phyloP scores from a whole-genome alignment of 2,113 vertebrate species.

The Tinamus guttatus region DNA sequence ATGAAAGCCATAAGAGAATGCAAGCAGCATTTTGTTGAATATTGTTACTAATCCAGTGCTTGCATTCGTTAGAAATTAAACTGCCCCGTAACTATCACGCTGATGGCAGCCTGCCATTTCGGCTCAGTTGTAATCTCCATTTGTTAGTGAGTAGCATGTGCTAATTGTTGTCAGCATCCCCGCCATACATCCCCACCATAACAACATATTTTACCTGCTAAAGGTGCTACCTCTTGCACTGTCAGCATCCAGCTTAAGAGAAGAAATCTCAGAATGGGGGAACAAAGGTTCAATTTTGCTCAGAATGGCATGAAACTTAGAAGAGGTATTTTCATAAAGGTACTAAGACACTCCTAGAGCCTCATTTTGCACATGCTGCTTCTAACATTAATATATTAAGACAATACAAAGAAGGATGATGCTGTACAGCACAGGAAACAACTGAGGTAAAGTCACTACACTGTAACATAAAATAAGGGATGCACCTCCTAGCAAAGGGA shows the following conservation, averaged over 20 bases:
- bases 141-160: slow-evolving; percentile 97
- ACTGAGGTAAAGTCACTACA: slow-evolving; percentile 4
- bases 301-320: background rate
- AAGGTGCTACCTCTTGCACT: slow-evolving; percentile 70
- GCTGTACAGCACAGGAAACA: background rate
- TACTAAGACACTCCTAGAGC: background rate
- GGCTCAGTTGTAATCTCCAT: slow-evolving; percentile 87
- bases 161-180: slow-evolving; percentile 93
- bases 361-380: background rate
- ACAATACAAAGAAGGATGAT: slow-evolving; percentile 44
- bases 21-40: slow-evolving; percentile 84
- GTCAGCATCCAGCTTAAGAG: slow-evolving; percentile 29
- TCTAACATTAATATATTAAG: slow-evolving; percentile 35
- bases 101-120: slow-evolving; percentile 90
- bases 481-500: background rate
- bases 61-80: slow-evolving; percentile 86
- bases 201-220: slow-evolving; percentile 78
- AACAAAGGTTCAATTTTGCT: slow-evolving; percentile 24
- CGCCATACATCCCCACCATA: slow-evolving; percentile 67
- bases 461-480: background rate
- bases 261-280: background rate
- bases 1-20: slow-evolving; percentile 88
- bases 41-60: slow-evolving; percentile 85
- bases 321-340: background rate
- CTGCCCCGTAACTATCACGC: slow-evolving; percentile 79